phyloP scores from a whole-genome alignment of 2,113 vertebrate species.

The Boleophthalmus pectinirostris region DNA sequence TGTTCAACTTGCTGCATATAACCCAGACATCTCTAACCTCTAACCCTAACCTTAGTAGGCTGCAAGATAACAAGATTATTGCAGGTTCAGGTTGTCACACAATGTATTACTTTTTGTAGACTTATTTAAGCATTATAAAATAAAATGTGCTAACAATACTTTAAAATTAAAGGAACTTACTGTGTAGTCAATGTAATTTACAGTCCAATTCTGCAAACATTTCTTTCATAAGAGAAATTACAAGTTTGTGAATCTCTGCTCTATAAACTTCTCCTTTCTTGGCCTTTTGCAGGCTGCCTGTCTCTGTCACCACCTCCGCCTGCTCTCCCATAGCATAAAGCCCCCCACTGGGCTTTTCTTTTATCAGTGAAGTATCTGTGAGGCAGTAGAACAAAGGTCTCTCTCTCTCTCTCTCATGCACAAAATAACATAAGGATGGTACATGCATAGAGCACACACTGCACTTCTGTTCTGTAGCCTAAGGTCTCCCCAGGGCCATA shows the following conservation, averaged over 20 bases:
- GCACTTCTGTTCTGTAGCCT: constrained; percentile 25
- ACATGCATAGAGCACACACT: constrained; percentile 18
- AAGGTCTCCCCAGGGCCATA: constrained; percentile 13
- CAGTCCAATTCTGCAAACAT: neutral
- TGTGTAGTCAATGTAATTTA: neutral
- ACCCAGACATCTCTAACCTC: too few relatives aligned
- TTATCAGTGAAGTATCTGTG: constrained; percentile 52
- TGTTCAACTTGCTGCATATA: too few relatives aligned
- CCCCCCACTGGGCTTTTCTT: constrained; percentile 55
- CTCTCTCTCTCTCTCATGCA: constrained; percentile 25
- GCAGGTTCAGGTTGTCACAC: too few relatives aligned
- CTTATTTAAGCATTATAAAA: too few relatives aligned
- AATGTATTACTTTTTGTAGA: too few relatives aligned
- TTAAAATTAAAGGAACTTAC: too few relatives aligned
- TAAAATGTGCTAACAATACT: too few relatives aligned
- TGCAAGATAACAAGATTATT: too few relatives aligned
- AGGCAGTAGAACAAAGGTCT: constrained; percentile 57
- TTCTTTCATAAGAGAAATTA: neutral
- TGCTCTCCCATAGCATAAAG: constrained; percentile 15
- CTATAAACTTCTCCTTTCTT: constrained; percentile 36
- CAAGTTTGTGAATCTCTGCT: neutral
- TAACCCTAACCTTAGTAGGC: too few relatives aligned
- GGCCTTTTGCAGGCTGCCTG: constrained; percentile 10
- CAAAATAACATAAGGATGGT: constrained; percentile 24
- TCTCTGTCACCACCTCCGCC: constrained; percentile 13